A percentile compares a stretch with the other conserved stretches of the same genome.
Conservation (phyloP, 2,113 vertebrate species). For the Oryctolagus cuniculus region DNA sequence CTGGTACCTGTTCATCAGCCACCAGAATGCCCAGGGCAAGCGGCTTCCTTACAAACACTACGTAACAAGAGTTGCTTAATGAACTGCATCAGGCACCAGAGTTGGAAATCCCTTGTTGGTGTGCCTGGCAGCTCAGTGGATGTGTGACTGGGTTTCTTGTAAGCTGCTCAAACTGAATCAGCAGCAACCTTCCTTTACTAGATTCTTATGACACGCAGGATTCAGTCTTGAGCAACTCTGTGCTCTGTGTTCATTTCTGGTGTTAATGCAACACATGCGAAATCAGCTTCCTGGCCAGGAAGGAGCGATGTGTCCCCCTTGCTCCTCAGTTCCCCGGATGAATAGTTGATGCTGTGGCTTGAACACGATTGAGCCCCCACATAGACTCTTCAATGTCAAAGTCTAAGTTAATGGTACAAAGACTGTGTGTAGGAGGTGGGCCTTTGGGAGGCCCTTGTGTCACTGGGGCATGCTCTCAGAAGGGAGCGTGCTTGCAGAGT, state of each 20-base stretch:
- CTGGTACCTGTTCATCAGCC: not conserved
- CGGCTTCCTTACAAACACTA: not conserved
- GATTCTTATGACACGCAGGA: not conserved
- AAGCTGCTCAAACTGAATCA: not conserved
- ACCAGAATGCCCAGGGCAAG: not conserved
- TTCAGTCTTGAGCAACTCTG: not conserved
- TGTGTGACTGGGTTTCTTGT: slow-evolving; percentile 44
- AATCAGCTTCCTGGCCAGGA: not conserved
- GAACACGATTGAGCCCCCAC: too few species aligned
- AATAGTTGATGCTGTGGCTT: not conserved
- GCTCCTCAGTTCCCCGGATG: not conserved
- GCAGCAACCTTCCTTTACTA: not conserved
- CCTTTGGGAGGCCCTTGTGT: too few species aligned
- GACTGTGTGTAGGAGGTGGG: too few species aligned
- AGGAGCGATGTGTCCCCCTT: not conserved
- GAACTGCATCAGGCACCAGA: not conserved
- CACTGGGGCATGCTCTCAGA: too few species aligned
- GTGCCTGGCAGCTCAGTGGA: not conserved
- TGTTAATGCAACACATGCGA: not conserved
- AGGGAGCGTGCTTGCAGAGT: too few species aligned
- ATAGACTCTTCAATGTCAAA: too few species aligned
- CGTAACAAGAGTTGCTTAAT: slow-evolving; percentile 42
- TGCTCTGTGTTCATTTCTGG: not conserved
- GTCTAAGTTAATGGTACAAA: too few species aligned
- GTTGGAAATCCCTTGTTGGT: not conserved